These are phyloP conservation scores for Notothenia coriiceps DNA, from an alignment of 2,113 vertebrate species.

Conservation along the genomic window DNA sequence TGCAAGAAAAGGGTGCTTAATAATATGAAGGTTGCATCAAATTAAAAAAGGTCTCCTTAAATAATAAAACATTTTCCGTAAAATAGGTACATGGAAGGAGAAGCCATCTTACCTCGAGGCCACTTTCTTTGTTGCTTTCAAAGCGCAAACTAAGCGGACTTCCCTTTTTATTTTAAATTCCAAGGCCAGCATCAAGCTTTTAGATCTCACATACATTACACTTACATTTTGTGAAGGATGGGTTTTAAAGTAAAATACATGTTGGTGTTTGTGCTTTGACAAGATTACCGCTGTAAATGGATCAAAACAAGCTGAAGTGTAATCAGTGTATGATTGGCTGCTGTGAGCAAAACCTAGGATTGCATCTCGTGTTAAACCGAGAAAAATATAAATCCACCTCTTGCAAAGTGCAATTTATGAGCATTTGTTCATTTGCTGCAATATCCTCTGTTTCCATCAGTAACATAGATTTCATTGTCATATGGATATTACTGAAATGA, in stretches of 20 bases:
- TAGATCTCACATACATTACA: background rate
- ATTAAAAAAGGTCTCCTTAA: background rate
- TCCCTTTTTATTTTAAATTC: background rate
- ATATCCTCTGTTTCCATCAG: conserved; percentile 3
- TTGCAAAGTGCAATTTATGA: conserved; percentile 35
- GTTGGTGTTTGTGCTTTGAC: conserved; percentile 16
- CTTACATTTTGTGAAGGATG: background rate
- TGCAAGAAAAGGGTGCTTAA: background rate
- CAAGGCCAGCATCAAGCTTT: background rate
- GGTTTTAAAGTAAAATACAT: background rate
- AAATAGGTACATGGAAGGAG: background rate
- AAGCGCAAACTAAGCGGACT: background rate
- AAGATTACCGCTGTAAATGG: background rate
- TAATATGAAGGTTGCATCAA: background rate
- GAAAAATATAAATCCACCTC: background rate
- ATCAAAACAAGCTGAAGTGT: background rate
- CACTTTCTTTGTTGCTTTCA: background rate
- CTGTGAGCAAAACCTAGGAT: too few relatives aligned
- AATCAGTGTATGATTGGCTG: background rate
- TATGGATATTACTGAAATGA: background rate
- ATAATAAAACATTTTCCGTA: background rate
- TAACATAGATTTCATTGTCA: background rate
- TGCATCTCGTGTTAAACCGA: background rate
- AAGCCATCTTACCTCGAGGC: too few relatives aligned
- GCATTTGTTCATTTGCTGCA: conserved; percentile 36